Conservation (phyloP, 1,140 invertebrate genomes). For the Ips typographus region DNA sequence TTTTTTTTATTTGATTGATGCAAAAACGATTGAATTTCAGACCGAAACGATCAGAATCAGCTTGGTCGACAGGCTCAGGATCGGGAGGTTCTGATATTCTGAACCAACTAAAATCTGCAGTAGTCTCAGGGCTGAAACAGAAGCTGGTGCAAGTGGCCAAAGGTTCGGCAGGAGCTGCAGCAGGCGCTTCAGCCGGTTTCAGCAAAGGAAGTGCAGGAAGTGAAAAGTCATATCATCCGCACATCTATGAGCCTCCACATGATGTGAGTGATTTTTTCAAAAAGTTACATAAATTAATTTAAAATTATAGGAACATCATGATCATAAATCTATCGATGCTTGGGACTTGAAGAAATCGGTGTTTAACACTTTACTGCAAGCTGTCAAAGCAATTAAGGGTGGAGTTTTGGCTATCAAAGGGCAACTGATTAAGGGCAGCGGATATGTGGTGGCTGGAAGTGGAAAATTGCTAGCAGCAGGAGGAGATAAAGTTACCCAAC, state of each 20-base stretch:
- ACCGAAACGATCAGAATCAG: constrained; percentile 32
- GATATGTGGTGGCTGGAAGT: constrained; percentile 70
- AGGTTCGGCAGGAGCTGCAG: constrained; percentile 56
- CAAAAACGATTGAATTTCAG: constrained; percentile 1
- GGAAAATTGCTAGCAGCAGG: constrained; percentile 70
- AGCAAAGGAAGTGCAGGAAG: constrained; percentile 56
- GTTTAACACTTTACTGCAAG: constrained; percentile 75
- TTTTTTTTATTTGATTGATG: no score
- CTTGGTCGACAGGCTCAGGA: constrained; percentile 21
- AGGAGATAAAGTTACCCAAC: constrained; percentile 71
- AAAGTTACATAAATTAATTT: neutral
- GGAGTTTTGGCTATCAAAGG: constrained; percentile 81
- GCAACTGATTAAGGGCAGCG: constrained; percentile 79
- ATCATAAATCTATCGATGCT: constrained; percentile 63
- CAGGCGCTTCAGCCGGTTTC: constrained; percentile 58
- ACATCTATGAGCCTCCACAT: constrained; percentile 15
- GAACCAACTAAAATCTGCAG: constrained; percentile 52
- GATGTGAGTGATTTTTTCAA: neutral
- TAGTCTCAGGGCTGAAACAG: constrained; percentile 57
- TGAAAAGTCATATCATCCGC: constrained; percentile 44
- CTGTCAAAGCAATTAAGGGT: constrained; percentile 81
- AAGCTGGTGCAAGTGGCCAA: constrained; percentile 59
- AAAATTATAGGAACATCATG: constrained; percentile 51
- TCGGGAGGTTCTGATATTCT: constrained; percentile 52
- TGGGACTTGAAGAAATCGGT: constrained; percentile 80